Base-by-base conservation (phyloP, 2,113 vertebrate genomes). In the Leptodactylus fuscus region DNA sequence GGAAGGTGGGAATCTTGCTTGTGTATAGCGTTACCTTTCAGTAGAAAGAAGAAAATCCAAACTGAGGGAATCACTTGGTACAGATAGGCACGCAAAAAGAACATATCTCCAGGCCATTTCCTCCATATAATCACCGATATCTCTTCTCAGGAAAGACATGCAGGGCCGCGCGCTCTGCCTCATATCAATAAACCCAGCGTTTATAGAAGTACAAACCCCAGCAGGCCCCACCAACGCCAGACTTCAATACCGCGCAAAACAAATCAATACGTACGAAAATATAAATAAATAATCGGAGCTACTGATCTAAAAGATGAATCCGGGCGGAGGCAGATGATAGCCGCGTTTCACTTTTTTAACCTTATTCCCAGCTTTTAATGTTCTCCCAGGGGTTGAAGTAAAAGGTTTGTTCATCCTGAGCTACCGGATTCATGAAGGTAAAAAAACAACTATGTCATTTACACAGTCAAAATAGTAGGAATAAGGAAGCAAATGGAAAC, bases 1-100 rank as follows among this genome's bases (percentile, higher is more conserved):
- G 70, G 49, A n/a, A 46, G 69, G 49, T 73, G 81, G 49, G 53
- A 73, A 75, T 58, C 71, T n/a, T 51, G 49, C 41, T 60, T 36
- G 32, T 44, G 73, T 74, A 71, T 60, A 44, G 60, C 69, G 34
- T 75, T 69, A 81, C 38, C 55, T 67, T 44, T 29, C 60, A 49
- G 41, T 9, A 32, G 5, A 67, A 69, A 48, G 41, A n/a, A 4
- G 41, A 81, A 81, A 67, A 67, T 65, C 41, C 53, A 60, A 62
- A 80, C 53, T 27, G 53, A 36, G 51, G 34, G 2, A 55, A 36
- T n/a, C 32, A 36, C 75, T 55, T 1, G 49, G 34, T 41, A 32
- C 27, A 41, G 51, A 51, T 24, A 41, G 51, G 22, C 76, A n/a
- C 76, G 22, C 24, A 60, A 58, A 80, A 44, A 80, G 34, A 80